Evolutionary conservation across 1,140 invertebrate species (phyloP).

Genomic region (Brevipalpus yothersi): DNA sequence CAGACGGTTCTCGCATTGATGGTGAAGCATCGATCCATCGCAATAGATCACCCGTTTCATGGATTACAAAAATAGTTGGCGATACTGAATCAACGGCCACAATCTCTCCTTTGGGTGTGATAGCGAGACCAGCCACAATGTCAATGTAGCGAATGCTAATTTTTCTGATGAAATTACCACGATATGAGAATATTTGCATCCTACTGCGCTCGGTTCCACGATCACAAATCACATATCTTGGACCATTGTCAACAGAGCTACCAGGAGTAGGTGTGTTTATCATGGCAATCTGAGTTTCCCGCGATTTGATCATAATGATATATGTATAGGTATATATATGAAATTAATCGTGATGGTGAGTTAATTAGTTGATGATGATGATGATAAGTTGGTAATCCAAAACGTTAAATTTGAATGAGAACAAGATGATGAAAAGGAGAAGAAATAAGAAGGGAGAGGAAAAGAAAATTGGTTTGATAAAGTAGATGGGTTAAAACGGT

Average conservation of each 20-base stretch:
- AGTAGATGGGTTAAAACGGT: too few relatives aligned
- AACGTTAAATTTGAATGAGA: background rate
- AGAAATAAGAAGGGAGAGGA: background rate
- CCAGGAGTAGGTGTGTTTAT: background rate
- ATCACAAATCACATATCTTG: slow-evolving; percentile 73
- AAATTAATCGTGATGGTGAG: too few relatives aligned
- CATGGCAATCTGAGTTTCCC: background rate
- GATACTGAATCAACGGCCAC: slow-evolving; percentile 89
- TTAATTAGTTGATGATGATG: too few relatives aligned
- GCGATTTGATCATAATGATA: background rate
- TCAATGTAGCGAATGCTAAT: slow-evolving; percentile 76
- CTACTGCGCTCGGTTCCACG: slow-evolving; percentile 77
- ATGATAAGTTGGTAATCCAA: too few relatives aligned
- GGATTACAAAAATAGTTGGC: slow-evolving; percentile 73
- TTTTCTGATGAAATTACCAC: slow-evolving; percentile 47
- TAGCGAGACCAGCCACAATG: slow-evolving; percentile 76
- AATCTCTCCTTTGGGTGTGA: slow-evolving; percentile 63
- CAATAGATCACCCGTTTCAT: slow-evolving; percentile 59
- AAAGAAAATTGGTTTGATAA: background rate
- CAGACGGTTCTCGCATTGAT: slow-evolving; percentile 83
- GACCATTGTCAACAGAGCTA: background rate
- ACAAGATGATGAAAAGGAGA: background rate
- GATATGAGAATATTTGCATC: slow-evolving; percentile 60
- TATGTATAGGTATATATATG: too few relatives aligned
- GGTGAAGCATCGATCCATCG: slow-evolving; percentile 89